Conservation (phyloP, 2,888 invertebrate species). For the Luffia ferchaultella region DNA sequence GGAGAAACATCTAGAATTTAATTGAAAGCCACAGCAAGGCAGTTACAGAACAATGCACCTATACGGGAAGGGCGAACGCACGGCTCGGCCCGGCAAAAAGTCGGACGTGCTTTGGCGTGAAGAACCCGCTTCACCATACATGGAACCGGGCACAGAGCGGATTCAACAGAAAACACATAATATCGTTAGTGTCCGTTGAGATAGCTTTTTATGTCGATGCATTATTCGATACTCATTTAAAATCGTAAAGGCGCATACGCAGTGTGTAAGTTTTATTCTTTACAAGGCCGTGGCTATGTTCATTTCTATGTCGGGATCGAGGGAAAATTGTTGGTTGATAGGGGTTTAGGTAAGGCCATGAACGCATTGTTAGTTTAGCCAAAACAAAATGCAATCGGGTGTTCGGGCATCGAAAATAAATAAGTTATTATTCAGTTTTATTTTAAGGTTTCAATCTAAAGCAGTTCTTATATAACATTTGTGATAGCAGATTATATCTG, state of each 20-base stretch:
- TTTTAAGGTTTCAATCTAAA: no score
- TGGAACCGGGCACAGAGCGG: slow-evolving; percentile 53
- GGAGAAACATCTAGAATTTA: neutral
- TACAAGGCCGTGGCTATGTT: no score
- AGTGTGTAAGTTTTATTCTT: no score
- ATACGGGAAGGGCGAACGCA: slow-evolving; percentile 18
- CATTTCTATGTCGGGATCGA: no score
- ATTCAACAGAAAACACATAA: slow-evolving; percentile 61
- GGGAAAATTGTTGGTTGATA: no score
- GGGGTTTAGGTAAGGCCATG: no score
- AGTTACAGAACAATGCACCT: neutral
- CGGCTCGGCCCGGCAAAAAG: slow-evolving; percentile 55
- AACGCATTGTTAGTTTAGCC: no score
- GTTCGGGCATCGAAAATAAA: no score
- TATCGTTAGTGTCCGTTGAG: slow-evolving; percentile 57
- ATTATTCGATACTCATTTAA: slow-evolving; percentile 67
- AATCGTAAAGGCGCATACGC: slow-evolving; percentile 43
- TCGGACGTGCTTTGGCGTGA: slow-evolving; percentile 60
- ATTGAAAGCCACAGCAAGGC: neutral
- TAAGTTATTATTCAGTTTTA: no score
- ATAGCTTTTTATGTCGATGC: slow-evolving; percentile 65
- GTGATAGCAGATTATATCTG: no score
- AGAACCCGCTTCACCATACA: slow-evolving; percentile 63
- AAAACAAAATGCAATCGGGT: no score
- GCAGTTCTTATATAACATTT: no score